Evolutionary conservation across 1,140 invertebrate genomes (phyloP), one percentile per base, ranked within the genome.

Genomic region (Carposina sasakii): DNA sequence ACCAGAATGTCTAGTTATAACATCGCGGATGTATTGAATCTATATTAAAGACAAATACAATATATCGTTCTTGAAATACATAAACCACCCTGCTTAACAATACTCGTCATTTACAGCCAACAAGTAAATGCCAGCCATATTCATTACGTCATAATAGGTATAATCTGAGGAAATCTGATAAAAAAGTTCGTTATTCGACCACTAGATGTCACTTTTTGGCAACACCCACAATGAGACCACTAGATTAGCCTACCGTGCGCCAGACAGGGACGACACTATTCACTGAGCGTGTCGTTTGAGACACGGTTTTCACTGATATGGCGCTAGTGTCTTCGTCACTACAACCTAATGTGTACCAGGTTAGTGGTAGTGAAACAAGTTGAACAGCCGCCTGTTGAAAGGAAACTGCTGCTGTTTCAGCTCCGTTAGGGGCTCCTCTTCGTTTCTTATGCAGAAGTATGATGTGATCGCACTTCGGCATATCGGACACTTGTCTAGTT

Each of bases 401-500:
- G 69, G 59, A 33, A 65, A 67, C 26, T 67, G 41, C 31, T 54
- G 68, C 53, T 67, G 76, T 51, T 76, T 78, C 63, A 77, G 63
- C 57, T 91, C 89, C n/a, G 88, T 81, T 1, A 90, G 87, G 73
- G 91, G 87, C 59, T 93, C 92, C 26, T 93, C 92, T 55, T 93
- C 92, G 41, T 88, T 88, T 20, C 91, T 77, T 52, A 93, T 92
- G 72, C 91, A 92, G 78, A 94, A 94, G 82, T 93, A 95, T 57
- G 90, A 91, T 50, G 90, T 91, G 54, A 95, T 94, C 3, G 89
- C 89, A 52, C 90, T 90, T 26, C 94, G 87, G 71, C 94, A 95
- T 86, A 95, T 93, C 4, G 94, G 93, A 77, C 93, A 95, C 24
- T 91, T 89, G 61, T 93, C 91, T 31, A 94, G 74, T 70, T 90